phyloP scores from a whole-genome alignment of 2,797 vertebrate genomes.

The Takifugu ocellatus region DNA sequence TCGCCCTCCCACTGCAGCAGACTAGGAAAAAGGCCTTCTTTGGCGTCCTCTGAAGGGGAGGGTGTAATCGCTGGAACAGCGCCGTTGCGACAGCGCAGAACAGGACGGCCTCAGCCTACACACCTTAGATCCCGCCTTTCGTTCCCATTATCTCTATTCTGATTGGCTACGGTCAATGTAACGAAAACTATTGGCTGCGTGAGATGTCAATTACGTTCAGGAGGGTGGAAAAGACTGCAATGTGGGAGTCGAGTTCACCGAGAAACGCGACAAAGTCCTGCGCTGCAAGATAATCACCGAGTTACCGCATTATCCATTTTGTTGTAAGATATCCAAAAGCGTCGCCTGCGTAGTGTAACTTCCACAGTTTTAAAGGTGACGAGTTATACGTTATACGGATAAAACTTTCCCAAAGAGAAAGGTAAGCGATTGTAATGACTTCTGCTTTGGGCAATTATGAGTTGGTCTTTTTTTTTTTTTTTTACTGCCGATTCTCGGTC shows the following conservation, averaged over 20 bases:
- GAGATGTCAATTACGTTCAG: constrained; percentile 48
- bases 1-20: constrained; percentile 47
- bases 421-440: constrained; percentile 51
- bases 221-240: constrained; percentile 48
- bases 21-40: rapidly evolving
- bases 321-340: too few relatives aligned
- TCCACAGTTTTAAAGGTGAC: neutral
- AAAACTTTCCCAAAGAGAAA: constrained; percentile 46
- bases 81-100: constrained; percentile 59
- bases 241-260: constrained; percentile 28
- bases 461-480: neutral
- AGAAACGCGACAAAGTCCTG: constrained; percentile 19
- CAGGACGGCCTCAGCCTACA: constrained; percentile 46
- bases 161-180: constrained; percentile 42
- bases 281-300: constrained; percentile 1
- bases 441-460: constrained; percentile 26
- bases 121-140: constrained; percentile 45
- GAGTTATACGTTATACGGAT: neutral
- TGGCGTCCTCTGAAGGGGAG: constrained; percentile 38
- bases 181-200: constrained; percentile 18
- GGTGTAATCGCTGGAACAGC: constrained; percentile 33
- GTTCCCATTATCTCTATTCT: rapidly evolving
- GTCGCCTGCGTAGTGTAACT: too few relatives aligned
- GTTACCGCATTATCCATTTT: rapidly evolving
- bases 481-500: too few relatives aligned